These are phyloP conservation scores for pig (Sus scrofa) DNA, from an alignment of 2,113 vertebrate genomes.

Conservation along the genomic window T2T-Sscrofa CM000827.6:53361501-53362000, in stretches of 20 bases:
- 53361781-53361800: background rate
- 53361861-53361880: too few species aligned
- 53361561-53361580: background rate
- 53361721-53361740: background rate
- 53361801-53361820: too few species aligned
- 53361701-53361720: conserved; percentile 44
- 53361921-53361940: too few species aligned
- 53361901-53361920: too few species aligned
- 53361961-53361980: too few species aligned
- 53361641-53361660: background rate
- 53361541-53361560: background rate
- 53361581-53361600: background rate
- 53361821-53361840: too few species aligned
- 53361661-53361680: background rate
- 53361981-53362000: background rate
- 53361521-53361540: background rate
- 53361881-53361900: too few species aligned
- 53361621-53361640: background rate
- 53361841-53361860: too few species aligned
- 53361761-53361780: background rate
- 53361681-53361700: background rate
- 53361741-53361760: background rate
- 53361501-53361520: too few species aligned
- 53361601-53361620: background rate
- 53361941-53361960: too few species aligned